Evolutionary conservation across 1,140 invertebrate species (phyloP).

Genomic region (Pararge aegeria): DNA sequence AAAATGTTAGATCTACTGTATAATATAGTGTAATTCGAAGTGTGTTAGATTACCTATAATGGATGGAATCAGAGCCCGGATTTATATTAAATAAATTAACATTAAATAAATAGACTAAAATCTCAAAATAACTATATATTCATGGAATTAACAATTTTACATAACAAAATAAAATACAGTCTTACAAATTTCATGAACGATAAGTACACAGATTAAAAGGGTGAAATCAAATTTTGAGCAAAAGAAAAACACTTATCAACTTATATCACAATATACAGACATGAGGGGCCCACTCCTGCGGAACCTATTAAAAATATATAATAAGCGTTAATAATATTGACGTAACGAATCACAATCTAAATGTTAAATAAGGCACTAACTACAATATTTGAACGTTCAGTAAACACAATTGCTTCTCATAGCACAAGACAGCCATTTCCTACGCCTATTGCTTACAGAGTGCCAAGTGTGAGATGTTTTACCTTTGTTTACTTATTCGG

Average conservation of each 20-base stretch:
- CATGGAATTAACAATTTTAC: constrained; percentile 73
- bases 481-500: too few species aligned
- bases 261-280: constrained; percentile 68
- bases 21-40: too few species aligned
- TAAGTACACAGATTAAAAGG: constrained; percentile 74
- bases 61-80: too few species aligned
- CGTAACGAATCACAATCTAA: constrained; percentile 24
- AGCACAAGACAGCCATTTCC: constrained; percentile 3
- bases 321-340: constrained; percentile 23
- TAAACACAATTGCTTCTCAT: constrained; percentile 27
- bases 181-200: constrained; percentile 76
- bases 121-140: constrained; percentile 76
- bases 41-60: too few species aligned
- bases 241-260: constrained; percentile 57
- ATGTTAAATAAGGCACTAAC: constrained; percentile 46
- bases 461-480: too few species aligned
- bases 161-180: constrained; percentile 78
- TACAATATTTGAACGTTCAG: constrained; percentile 25
- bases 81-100: constrained; percentile 43
- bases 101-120: constrained; percentile 38
- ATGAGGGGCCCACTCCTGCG: constrained; percentile 38
- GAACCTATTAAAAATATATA: constrained; percentile 9
- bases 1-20: too few species aligned
- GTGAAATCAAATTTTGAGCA: constrained; percentile 69
- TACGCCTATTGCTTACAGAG: too few species aligned